A percentile compares a stretch with the other conserved stretches of the same genome.
phyloP scores from a whole-genome alignment of 2,113 vertebrate genomes.

The Pseudolaguvia tuberculata region DNA sequence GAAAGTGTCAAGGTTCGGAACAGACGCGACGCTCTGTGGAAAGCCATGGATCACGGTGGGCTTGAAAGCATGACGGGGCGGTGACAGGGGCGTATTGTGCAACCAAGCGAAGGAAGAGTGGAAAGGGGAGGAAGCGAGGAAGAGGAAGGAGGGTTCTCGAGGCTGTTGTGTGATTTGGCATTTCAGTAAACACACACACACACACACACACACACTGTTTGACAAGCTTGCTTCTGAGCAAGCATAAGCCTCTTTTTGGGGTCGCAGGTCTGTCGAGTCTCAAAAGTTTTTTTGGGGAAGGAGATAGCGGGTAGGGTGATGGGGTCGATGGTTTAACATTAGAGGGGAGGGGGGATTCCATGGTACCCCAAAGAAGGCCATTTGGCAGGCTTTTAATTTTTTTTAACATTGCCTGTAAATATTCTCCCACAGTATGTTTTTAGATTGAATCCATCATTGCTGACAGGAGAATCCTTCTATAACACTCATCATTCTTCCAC shows the following conservation, averaged over 20 bases:
- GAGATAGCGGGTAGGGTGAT: constrained; percentile 49
- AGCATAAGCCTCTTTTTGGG: constrained; percentile 68
- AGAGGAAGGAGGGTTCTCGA: constrained; percentile 56
- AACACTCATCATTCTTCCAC: neutral
- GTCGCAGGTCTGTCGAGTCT: constrained; percentile 57
- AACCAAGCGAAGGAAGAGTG: constrained; percentile 43
- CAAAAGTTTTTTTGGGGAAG: constrained; percentile 60
- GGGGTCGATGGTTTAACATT: neutral
- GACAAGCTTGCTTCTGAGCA: too few species aligned
- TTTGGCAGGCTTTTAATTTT: constrained; percentile 19
- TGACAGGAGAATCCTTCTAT: neutral
- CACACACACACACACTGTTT: constrained; percentile 63
- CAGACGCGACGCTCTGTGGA: constrained; percentile 50
- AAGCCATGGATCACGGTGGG: constrained; percentile 56
- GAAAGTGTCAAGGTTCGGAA: constrained; percentile 49
- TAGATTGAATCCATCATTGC: too few species aligned
- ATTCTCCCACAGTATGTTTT: neutral
- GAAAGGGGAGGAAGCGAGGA: constrained; percentile 50
- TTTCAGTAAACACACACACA: constrained; percentile 57
- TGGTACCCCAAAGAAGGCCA: constrained; percentile 38
- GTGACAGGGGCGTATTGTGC: constrained; percentile 65
- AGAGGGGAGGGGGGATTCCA: constrained; percentile 1
- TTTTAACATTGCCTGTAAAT: constrained; percentile 18
- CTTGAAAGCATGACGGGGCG: constrained; percentile 65
- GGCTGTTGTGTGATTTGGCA: constrained; percentile 66